Conservation (phyloP, 2,888 invertebrate genomes). For the Proisotoma minuta region DNA sequence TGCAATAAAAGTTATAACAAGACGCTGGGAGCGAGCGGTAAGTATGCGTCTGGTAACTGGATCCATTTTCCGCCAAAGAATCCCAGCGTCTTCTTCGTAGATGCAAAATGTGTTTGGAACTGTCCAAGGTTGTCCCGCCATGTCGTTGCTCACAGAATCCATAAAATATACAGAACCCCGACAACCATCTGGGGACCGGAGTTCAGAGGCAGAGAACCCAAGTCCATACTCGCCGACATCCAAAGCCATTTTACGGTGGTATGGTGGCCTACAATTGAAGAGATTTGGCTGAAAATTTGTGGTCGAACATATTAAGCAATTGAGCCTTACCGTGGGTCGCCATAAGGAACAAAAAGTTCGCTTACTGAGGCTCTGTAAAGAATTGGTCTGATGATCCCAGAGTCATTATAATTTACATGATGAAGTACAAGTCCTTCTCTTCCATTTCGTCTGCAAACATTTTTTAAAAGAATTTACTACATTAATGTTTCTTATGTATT, state of each 20-base stretch:
- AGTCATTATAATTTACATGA: slow-evolving; percentile 22
- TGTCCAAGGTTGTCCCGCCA: slow-evolving; percentile 8
- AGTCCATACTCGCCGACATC: slow-evolving; percentile 30
- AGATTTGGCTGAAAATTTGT: background rate
- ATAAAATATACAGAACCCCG: slow-evolving; percentile 21
- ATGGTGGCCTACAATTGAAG: slow-evolving; percentile 27
- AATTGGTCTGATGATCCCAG: slow-evolving; percentile 15
- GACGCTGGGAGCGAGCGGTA: slow-evolving; percentile 14
- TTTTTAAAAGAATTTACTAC: too few relatives aligned
- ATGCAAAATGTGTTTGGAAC: slow-evolving; percentile 16
- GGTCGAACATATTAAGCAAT: too few relatives aligned
- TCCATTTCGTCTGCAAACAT: slow-evolving; percentile 18
- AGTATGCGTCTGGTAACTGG: slow-evolving; percentile 7
- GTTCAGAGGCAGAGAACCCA: slow-evolving; percentile 10
- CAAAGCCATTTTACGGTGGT: slow-evolving; percentile 25
- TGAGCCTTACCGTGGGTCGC: slow-evolving; percentile 32
- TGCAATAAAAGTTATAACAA: slow-evolving; percentile 9
- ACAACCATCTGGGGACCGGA: slow-evolving; percentile 20
- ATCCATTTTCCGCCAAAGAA: slow-evolving; percentile 37
- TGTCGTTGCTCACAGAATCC: slow-evolving; percentile 16
- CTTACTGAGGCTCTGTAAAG: slow-evolving; percentile 25
- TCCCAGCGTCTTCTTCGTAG: slow-evolving; percentile 34
- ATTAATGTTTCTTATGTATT: too few relatives aligned
- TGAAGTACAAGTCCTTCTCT: slow-evolving; percentile 32
- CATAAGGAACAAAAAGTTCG: slow-evolving; percentile 30